These are phyloP conservation scores for Hemibagrus guttatus DNA, from an alignment of 2,797 vertebrate species.

Conservation along the genomic window DNA sequence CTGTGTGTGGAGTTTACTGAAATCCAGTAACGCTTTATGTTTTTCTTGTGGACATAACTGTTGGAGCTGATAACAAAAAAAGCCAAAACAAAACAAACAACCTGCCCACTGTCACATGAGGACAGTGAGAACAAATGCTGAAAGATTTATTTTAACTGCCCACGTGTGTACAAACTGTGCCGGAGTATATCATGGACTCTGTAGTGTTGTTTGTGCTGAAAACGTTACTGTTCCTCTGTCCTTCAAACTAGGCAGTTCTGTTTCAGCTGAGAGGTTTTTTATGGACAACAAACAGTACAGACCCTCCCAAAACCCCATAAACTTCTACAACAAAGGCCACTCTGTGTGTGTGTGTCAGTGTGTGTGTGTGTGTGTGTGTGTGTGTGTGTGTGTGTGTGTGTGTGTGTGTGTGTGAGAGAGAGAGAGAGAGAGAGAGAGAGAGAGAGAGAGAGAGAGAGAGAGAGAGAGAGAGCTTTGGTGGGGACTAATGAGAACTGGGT, in stretches of 20 bases:
- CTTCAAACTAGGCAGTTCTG: conserved; percentile 37
- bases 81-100: neutral
- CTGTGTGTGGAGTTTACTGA: conserved; percentile 19
- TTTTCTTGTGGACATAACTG: neutral
- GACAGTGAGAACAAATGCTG: neutral
- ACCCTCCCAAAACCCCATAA: conserved; percentile 39
- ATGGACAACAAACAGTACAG: conserved; percentile 45
- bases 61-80: conserved; percentile 7
- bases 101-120: neutral
- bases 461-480: conserved; percentile 25
- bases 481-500: conserved; percentile 45
- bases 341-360: conserved; percentile 33
- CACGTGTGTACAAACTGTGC: conserved; percentile 6
- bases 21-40: conserved; percentile 31
- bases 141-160: neutral
- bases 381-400: conserved; percentile 20
- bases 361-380: neutral
- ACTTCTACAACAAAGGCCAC: conserved; percentile 47
- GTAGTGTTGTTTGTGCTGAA: neutral
- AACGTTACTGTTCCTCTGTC: conserved; percentile 7
- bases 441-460: neutral
- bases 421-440: conserved; percentile 1
- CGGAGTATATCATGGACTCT: neutral
- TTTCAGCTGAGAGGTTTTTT: conserved; percentile 47
- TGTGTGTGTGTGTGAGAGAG: neutral